phyloP scores from a whole-genome alignment of 2,797 vertebrate species.

The Gorsachius magnificus region DNA sequence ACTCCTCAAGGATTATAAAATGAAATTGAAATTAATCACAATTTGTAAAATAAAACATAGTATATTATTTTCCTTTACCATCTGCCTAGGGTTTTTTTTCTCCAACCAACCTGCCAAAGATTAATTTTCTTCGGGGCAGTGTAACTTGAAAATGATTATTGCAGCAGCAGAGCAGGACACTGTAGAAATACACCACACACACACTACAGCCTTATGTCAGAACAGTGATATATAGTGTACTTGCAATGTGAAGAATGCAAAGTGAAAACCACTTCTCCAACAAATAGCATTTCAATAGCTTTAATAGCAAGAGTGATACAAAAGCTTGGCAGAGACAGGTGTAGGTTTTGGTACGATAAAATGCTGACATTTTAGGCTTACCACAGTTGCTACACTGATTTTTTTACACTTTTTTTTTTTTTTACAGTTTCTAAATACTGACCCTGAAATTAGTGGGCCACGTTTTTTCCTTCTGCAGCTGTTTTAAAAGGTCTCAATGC shows the following conservation, averaged over 20 bases:
- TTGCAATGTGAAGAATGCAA: background rate
- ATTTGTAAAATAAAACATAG: conserved; percentile 36
- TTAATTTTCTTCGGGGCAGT: conserved; percentile 29
- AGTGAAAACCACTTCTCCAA: background rate
- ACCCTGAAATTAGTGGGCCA: background rate
- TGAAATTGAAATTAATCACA: conserved; percentile 53
- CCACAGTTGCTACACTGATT: background rate
- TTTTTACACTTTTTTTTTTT: too few relatives aligned
- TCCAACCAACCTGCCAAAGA: conserved; percentile 9
- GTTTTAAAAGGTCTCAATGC: background rate
- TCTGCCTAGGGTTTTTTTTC: conserved; percentile 1
- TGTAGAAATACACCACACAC: background rate
- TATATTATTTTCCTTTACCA: conserved; percentile 36
- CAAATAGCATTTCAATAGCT: background rate
- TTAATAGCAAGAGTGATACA: background rate
- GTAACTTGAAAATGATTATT: background rate
- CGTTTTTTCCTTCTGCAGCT: background rate
- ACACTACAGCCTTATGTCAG: background rate
- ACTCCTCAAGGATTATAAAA: conserved; percentile 18
- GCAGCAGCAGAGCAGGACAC: background rate
- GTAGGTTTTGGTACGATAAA: background rate
- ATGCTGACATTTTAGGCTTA: background rate
- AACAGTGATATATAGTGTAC: background rate
- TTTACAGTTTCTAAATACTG: background rate
- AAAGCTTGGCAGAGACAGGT: background rate